Evolutionary conservation across 1,140 invertebrate genomes (phyloP), one percentile per base, ranked within the genome.

Genomic region (Teleopsis dalmanni): DNA sequence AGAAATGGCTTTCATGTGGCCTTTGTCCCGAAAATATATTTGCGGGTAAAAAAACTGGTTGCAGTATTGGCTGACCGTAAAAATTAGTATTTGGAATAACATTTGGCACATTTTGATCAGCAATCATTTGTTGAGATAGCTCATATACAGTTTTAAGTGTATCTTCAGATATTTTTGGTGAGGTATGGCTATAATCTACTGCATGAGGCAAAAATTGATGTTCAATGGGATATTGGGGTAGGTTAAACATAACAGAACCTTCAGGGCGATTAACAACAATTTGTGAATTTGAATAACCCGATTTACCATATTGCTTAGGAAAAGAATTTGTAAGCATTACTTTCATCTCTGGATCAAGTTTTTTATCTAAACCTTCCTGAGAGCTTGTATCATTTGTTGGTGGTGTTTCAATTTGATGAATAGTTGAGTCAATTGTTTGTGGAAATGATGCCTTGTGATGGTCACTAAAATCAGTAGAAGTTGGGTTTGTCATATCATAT

Each of bases 191-290:
- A 34, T 62, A 59, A 31, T 27, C 21, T 22, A 25, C 37, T n/a
- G 26, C 13, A 8, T 43, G 47, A 21, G 43, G 40, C 9, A 43
- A 9, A 25, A 36, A 50, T 18, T 49, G 47, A 11, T 48, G 26
- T 42, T 38, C 3, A 47, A 2, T 25, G 7, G 19, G 55, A 3
- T 58, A 58, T 5, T 33, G 34, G 0, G 67, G 62, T 2, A 71
- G 38, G 8, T 58, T 61, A 26, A 71, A 70, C 27, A 69, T 52
- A 3, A 71, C 68, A 0, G 68, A 67, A 0, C 68, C 68, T 44
- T 69, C 68, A 0, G 68, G 68, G 0, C 60, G 58, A 57, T 71
- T 71, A 0, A 71, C 67, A 4, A 71, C 68, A 55, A 71, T 71
- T 38, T 71, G 68, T 0, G 68, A 67, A 38, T 65, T 70, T 7